Evolutionary conservation across 2,797 vertebrate genomes (phyloP).

Genomic region (Sphaeramia orbicularis): DNA sequence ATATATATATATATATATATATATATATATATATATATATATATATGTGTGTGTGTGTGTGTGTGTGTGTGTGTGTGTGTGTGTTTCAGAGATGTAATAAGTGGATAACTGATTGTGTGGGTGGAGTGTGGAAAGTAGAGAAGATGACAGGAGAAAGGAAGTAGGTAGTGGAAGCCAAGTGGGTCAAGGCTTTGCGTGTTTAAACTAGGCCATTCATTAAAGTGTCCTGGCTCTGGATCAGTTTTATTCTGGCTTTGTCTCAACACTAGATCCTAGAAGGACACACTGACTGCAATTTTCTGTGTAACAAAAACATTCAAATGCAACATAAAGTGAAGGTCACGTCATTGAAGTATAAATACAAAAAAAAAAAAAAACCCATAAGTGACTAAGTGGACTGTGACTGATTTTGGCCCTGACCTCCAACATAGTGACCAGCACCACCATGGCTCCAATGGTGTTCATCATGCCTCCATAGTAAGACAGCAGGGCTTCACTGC

Average conservation of each 20-base stretch:
- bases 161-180: slow-evolving; percentile 30
- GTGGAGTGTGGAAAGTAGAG: slow-evolving; percentile 3
- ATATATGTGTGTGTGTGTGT: too few relatives aligned
- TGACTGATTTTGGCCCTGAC: slow-evolving; percentile 66
- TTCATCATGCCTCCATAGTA: slow-evolving; percentile 97
- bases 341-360: too few relatives aligned
- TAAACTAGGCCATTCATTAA: background rate
- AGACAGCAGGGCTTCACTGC: slow-evolving; percentile 89
- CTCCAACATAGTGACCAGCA: slow-evolving; percentile 92
- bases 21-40: too few relatives aligned
- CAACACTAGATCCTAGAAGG: background rate
- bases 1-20: too few relatives aligned
- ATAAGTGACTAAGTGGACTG: too few relatives aligned
- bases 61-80: too few relatives aligned
- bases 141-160: background rate
- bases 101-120: slow-evolving; percentile 2
- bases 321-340: too few relatives aligned
- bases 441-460: slow-evolving; percentile 87
- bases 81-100: slow-evolving; percentile 36
- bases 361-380: too few relatives aligned
- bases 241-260: background rate
- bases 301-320: too few relatives aligned
- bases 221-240: background rate
- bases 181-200: slow-evolving; percentile 35
- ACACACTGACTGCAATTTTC: too few relatives aligned